Percentiles rank a stretch among this genome's conserved stretches.
These are phyloP conservation scores for Bellardia pandia DNA, from an alignment of 2,888 invertebrate genomes.

Conservation along the genomic window DNA sequence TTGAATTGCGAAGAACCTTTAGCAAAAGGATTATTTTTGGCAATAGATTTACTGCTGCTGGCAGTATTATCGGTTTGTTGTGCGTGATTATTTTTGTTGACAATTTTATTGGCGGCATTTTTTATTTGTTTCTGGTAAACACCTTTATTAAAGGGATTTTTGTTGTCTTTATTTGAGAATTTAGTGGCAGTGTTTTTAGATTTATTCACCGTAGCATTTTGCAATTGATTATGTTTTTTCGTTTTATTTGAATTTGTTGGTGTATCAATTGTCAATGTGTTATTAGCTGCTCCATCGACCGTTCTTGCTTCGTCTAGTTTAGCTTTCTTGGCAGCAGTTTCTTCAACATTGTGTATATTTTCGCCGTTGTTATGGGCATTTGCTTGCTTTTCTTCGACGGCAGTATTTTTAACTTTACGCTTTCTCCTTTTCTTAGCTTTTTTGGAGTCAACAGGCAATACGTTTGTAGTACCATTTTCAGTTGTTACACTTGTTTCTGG, in stretches of 20 bases:
- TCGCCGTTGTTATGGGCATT: not conserved
- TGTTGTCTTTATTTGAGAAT: not conserved
- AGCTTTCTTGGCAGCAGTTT: constrained; percentile 30
- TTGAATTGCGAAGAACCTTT: not conserved
- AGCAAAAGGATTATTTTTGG: constrained; percentile 61
- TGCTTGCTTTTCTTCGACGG: not conserved
- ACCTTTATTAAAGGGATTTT: not conserved
- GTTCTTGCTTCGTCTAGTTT: constrained; percentile 16
- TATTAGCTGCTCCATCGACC: not conserved
- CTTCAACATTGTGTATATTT: constrained; percentile 8
- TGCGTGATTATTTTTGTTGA: not conserved
- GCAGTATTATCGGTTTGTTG: not conserved
- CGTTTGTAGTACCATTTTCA: constrained; percentile 6
- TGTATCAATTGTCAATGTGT: not conserved
- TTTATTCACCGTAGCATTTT: not conserved
- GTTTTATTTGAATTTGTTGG: not conserved
- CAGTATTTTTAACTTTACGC: constrained; percentile 52
- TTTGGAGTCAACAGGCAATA: constrained; percentile 52
- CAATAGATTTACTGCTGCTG: not conserved
- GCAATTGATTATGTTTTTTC: constrained; percentile 53
- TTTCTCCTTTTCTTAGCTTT: constrained; percentile 72
- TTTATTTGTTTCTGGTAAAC: not conserved
- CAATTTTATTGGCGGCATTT: not conserved
- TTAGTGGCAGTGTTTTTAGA: not conserved
- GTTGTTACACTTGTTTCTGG: constrained; percentile 19